phyloP scores from a whole-genome alignment of 2,797 vertebrate genomes.

The Darevskia nairensis region DNA sequence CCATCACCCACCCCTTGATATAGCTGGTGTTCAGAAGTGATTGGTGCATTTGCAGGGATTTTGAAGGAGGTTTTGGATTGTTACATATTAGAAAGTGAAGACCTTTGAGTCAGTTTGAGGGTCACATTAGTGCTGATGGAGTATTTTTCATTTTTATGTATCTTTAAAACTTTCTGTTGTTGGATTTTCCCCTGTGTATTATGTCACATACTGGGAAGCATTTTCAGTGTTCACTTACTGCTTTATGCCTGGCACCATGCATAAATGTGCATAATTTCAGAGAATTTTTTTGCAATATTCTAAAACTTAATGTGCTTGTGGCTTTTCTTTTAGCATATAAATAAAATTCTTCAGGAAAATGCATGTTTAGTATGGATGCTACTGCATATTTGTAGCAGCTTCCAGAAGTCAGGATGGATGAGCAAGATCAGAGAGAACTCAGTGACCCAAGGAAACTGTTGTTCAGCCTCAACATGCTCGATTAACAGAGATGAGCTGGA shows the following conservation, averaged over 20 bases:
- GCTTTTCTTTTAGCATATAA: no score
- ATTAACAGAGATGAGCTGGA: not conserved
- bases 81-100: not conserved
- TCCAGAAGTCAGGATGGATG: not conserved
- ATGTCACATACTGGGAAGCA: no score
- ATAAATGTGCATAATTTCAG: no score
- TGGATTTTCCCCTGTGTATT: no score
- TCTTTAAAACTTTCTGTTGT: not conserved
- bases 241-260: no score
- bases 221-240: no score
- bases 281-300: no score
- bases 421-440: not conserved
- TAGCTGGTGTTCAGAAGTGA: not conserved
- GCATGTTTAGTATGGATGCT: no score
- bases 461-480: not conserved
- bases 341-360: no score
- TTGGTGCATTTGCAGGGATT: not conserved
- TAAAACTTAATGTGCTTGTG: no score
- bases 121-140: not conserved
- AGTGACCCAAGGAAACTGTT: not conserved
- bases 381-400: no score
- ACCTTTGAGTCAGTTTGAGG: not conserved
- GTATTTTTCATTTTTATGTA: not conserved
- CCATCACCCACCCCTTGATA: not conserved
- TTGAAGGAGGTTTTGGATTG: no score